A percentile compares a stretch with the other conserved stretches of the same genome.
Conservation (phyloP, 2,888 invertebrate species). For the Macaria liturata region DNA sequence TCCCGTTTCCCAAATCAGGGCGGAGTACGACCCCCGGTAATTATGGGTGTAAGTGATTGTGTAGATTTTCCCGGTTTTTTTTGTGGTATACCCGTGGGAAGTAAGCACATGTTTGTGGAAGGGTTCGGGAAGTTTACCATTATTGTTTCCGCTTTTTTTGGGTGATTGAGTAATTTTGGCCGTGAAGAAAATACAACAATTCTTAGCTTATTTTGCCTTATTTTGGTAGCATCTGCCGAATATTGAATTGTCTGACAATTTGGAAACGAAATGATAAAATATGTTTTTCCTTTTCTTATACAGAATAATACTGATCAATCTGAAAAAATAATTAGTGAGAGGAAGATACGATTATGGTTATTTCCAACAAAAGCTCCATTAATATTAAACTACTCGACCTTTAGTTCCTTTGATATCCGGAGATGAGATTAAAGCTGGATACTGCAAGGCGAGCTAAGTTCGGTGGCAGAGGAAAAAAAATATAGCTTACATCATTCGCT, state of each 20-base stretch:
- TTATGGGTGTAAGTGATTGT: constrained; percentile 31
- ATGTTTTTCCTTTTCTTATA: no score
- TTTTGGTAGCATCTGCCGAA: no score
- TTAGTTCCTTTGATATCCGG: constrained; percentile 38
- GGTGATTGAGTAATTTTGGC: neutral
- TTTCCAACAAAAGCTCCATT: constrained; percentile 16
- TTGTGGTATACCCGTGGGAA: constrained; percentile 5
- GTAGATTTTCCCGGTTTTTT: constrained; percentile 20
- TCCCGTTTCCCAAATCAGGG: constrained; percentile 46
- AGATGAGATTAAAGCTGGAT: constrained; percentile 30
- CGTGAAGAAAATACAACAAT: neutral
- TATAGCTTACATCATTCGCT: no score
- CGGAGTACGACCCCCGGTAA: constrained; percentile 26
- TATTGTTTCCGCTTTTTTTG: constrained; percentile 8
- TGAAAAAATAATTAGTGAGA: no score
- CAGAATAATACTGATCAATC: no score
- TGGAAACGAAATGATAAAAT: no score
- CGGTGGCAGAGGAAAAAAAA: neutral
- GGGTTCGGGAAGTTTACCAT: constrained; percentile 2
- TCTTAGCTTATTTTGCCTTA: no score
- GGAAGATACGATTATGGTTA: neutral
- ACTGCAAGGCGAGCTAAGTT: neutral
- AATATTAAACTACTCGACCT: constrained; percentile 27
- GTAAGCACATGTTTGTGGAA: constrained; percentile 16
- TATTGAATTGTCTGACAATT: no score